Conservation (phyloP, 2,797 vertebrate genomes). For the Onychomys arenicola region DNA sequence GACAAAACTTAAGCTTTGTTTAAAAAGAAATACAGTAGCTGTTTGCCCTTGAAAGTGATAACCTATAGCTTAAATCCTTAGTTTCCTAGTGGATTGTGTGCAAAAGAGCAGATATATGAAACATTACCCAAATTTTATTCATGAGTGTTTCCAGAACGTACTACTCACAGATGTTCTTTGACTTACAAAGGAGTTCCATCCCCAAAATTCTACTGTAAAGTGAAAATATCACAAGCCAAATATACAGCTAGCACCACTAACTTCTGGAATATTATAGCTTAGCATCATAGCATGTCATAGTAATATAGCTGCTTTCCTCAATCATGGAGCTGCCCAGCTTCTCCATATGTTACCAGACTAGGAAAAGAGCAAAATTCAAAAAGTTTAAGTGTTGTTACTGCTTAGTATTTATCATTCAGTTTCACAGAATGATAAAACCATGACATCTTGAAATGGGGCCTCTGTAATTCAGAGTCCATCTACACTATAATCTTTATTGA, state of each 20-base stretch:
- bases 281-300: not conserved
- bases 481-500: no score
- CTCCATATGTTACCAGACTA: not conserved
- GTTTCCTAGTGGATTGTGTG: not conserved
- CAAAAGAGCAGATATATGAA: constrained; percentile 7
- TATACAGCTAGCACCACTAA: not conserved
- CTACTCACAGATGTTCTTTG: not conserved
- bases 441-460: not conserved
- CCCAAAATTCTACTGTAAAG: not conserved
- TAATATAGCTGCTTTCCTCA: no score
- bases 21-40: not conserved
- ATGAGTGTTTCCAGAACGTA: not conserved
- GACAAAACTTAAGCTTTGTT: not conserved
- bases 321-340: accelerated
- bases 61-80: not conserved
- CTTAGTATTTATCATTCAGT: not conserved
- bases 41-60: constrained; percentile 20
- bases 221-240: not conserved
- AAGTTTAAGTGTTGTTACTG: not conserved
- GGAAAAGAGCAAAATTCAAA: not conserved
- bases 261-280: not conserved
- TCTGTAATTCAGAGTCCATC: not conserved
- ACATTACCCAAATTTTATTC: constrained; percentile 14
- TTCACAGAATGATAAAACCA: not conserved
- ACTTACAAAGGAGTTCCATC: not conserved